Conservation (phyloP, 2,888 invertebrate species). For the Nesidiocoris tenuis region DNA sequence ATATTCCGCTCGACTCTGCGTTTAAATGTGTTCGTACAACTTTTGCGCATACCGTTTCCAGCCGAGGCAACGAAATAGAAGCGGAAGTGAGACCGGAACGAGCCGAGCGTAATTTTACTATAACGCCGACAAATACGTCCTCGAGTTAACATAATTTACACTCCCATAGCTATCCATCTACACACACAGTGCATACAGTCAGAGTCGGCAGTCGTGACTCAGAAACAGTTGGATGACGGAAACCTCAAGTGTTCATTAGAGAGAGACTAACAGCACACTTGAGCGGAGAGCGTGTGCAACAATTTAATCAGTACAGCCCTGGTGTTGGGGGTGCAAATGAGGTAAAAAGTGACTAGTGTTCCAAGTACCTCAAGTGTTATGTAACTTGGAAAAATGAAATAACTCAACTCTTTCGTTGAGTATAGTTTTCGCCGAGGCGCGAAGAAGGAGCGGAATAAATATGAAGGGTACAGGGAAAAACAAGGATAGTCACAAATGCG, state of each 20-base stretch:
- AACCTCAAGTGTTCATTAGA: slow-evolving; percentile 37
- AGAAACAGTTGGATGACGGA: slow-evolving; percentile 33
- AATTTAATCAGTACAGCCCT: slow-evolving; percentile 33
- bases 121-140: no score
- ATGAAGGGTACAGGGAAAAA: no score
- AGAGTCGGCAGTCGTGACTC: slow-evolving; percentile 11
- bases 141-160: no score
- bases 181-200: neutral
- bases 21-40: neutral
- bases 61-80: neutral
- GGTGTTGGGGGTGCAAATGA: neutral
- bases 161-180: neutral
- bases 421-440: no score
- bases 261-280: slow-evolving; percentile 33
- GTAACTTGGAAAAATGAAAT: no score
- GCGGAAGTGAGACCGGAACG: neutral
- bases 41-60: neutral
- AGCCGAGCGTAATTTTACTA: neutral
- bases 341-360: no score
- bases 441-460: no score
- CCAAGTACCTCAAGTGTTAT: no score
- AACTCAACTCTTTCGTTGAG: no score
- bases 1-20: neutral
- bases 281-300: slow-evolving; percentile 32
- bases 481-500: no score